Evolutionary conservation across 2,888 invertebrate species (phyloP).

Genomic region (Eristalis pertinax): DNA sequence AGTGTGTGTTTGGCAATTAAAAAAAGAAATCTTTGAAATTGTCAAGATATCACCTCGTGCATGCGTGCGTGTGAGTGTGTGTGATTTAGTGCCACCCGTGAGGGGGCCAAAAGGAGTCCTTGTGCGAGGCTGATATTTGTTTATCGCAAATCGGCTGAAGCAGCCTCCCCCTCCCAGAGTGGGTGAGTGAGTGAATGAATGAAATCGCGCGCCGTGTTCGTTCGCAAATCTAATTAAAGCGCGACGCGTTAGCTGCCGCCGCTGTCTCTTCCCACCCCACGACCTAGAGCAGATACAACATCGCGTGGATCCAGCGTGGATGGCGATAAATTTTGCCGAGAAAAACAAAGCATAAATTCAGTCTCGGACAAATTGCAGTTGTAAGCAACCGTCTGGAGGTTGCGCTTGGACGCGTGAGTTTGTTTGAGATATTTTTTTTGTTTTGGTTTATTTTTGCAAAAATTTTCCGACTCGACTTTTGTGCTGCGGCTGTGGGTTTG

Average conservation of each 20-base stretch:
- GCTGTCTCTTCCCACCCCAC: background rate
- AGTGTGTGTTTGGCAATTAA: too few species aligned
- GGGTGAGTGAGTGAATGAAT: background rate
- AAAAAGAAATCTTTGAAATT: too few species aligned
- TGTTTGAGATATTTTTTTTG: background rate
- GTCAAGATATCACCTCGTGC: too few species aligned
- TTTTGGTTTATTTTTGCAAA: background rate
- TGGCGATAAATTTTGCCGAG: constrained; percentile 1
- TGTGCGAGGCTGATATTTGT: background rate
- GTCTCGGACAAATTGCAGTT: constrained; percentile 3
- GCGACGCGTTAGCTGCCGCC: background rate
- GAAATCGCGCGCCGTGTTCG: background rate
- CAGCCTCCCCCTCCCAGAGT: background rate
- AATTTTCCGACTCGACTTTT: background rate
- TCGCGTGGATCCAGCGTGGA: background rate
- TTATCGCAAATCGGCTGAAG: background rate
- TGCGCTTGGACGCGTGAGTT: background rate
- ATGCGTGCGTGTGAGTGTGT: too few species aligned
- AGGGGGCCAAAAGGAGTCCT: too few species aligned
- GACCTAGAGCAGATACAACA: background rate
- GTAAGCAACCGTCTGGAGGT: constrained; percentile 5
- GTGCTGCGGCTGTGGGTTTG: background rate
- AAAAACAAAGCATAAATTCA: background rate
- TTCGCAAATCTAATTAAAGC: background rate
- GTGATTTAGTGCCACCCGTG: too few species aligned